Base-by-base conservation (phyloP, 1,140 invertebrate genomes). In the Orius insidiosus region DNA sequence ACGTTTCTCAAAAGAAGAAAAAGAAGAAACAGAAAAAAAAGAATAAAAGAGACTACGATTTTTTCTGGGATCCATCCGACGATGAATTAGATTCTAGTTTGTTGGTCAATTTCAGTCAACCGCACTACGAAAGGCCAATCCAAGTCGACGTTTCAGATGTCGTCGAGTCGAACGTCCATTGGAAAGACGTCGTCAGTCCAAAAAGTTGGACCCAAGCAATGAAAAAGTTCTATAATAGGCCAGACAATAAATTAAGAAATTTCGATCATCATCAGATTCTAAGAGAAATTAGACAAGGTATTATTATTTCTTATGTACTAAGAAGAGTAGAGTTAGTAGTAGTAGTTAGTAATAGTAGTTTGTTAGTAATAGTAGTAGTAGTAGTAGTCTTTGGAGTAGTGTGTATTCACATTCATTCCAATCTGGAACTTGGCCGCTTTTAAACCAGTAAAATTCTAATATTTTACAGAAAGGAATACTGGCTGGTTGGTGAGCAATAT, bases 251-350 rank as follows among this genome's bases (percentile, higher is more conserved):
- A 3, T 31, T 47, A 11, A 39, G 37, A 18, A 24, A 47, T 31
- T 47, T 47, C 14, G 38, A 47, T 11, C 37, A 40, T 18, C 11
- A 47, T n/a, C 38, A 47, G 37, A 47, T 47, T n/a, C 18, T 19
- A 14, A 18, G 39, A 47, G 46, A 40, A 19, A 40, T 47, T 5
- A 13, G 32, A 40, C 19, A 31, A 31, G 41, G 41, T 43, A 36
- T 3, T 36, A 3, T 11, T 36, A 10, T 36, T 36, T 36, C 35
- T 24, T 3, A 24, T 24, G 24, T 24, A 24, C 7, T 24, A n/a
- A n/a, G n/a, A n/a, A n/a, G n/a, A n/a, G n/a, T n/a, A n/a, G n/a
- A n/a, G n/a, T n/a, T n/a, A n/a, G n/a, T n/a, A n/a, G n/a, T n/a
- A n/a, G n/a, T n/a, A n/a, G n/a, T n/a, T n/a, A n/a, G n/a, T n/a